phyloP scores from a whole-genome alignment of 2,797 vertebrate species.

The Chelidonichthys spinosus region DNA sequence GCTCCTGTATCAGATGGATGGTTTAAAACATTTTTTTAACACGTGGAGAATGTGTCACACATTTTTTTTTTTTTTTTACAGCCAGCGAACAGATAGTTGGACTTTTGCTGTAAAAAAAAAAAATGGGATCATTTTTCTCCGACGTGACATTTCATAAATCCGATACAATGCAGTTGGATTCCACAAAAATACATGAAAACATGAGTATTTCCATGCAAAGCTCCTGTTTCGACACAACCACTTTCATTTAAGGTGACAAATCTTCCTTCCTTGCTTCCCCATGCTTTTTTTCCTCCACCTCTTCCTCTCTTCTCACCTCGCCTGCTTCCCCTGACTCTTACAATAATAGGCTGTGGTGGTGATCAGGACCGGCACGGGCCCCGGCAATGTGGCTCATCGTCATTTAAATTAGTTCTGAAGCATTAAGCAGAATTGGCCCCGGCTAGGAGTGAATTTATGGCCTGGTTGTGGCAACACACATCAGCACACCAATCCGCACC shows the following conservation, averaged over 20 bases:
- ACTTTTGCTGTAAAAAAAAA: slow-evolving; percentile 45
- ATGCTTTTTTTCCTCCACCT: background rate
- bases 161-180: background rate
- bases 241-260: background rate
- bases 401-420: slow-evolving; percentile 76
- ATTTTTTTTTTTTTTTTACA: slow-evolving; percentile 33
- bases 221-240: background rate
- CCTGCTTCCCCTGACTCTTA: slow-evolving; percentile 18
- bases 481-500: slow-evolving; percentile 42
- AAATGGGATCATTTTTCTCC: slow-evolving; percentile 28
- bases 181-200: slow-evolving; percentile 12
- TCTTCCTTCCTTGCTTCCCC: background rate
- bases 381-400: slow-evolving; percentile 52
- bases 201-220: background rate
- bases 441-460: slow-evolving; percentile 59
- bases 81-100: slow-evolving; percentile 64
- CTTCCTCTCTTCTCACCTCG: background rate
- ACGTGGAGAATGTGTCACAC: slow-evolving; percentile 35
- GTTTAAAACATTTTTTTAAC: slow-evolving; percentile 25
- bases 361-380: slow-evolving; percentile 32
- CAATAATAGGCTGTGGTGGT: slow-evolving; percentile 10
- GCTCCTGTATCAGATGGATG: slow-evolving; percentile 30
- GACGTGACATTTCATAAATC: slow-evolving; percentile 13
- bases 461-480: slow-evolving; percentile 56
- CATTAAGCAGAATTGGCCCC: slow-evolving; percentile 68